Conservation (phyloP, 2,113 vertebrate genomes). For the Bufo gargarizans region DNA sequence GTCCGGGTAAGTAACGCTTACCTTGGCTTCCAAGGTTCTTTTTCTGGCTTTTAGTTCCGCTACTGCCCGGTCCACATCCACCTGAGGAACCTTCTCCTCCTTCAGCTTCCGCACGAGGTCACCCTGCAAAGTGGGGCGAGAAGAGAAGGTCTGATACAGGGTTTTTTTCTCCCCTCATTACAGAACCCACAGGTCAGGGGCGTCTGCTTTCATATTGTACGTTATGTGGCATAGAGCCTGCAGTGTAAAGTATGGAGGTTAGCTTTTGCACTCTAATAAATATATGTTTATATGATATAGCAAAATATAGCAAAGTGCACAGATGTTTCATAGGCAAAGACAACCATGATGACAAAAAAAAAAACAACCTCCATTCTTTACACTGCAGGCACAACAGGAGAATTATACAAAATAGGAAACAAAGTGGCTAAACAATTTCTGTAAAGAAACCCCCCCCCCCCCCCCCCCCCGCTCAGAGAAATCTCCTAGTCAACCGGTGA, state of each 20-base stretch:
- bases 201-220: background rate
- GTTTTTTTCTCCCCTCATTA: background rate
- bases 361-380: too few species aligned
- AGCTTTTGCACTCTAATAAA: background rate
- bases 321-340: too few species aligned
- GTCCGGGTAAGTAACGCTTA: constrained; percentile 63
- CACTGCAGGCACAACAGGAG: background rate
- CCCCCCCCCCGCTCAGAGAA: too few species aligned
- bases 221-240: background rate
- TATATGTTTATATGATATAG: too few species aligned
- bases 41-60: constrained; percentile 94
- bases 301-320: too few species aligned
- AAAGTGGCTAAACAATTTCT: too few species aligned
- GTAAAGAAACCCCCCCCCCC: too few species aligned
- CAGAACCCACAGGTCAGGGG: background rate
- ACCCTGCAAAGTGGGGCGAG: constrained; percentile 74
- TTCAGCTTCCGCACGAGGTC: constrained; percentile 93
- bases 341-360: too few species aligned
- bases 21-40: constrained; percentile 89
- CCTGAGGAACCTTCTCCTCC: constrained; percentile 87
- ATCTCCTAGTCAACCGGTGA: background rate
- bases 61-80: constrained; percentile 91
- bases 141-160: background rate
- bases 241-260: background rate
- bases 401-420: background rate